These are phyloP conservation scores for Cichlasoma orientale DNA, from an alignment of 2,797 vertebrate species.

Conservation along the genomic window DNA sequence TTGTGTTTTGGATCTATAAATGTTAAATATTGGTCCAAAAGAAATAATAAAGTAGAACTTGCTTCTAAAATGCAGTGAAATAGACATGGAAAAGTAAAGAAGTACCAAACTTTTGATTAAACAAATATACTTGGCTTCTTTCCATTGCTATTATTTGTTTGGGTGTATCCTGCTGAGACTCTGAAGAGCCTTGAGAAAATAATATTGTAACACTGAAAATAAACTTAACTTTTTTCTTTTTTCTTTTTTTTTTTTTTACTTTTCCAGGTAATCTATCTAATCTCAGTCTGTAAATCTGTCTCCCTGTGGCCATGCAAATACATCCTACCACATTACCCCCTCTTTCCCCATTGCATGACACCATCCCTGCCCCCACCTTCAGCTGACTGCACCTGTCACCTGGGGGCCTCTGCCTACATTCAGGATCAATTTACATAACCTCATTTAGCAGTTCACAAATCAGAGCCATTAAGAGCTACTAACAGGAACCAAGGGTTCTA, in stretches of 20 bases:
- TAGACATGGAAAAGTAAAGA: neutral
- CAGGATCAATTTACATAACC: conserved; percentile 99
- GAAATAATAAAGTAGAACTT: neutral
- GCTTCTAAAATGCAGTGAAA: neutral
- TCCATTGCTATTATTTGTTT: neutral
- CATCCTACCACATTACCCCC: conserved; percentile 16
- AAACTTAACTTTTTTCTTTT: neutral
- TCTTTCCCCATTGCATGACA: conserved; percentile 22
- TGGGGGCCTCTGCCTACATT: conserved; percentile 98
- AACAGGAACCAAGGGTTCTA: conserved; percentile 99
- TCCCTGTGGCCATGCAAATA: conserved; percentile 21
- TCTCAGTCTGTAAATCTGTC: conserved; percentile 25
- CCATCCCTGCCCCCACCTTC: conserved; percentile 74
- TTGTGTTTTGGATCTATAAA: neutral
- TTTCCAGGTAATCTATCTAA: neutral
- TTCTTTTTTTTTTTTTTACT: neutral
- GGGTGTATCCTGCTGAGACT: neutral
- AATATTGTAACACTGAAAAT: neutral
- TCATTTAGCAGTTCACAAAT: conserved; percentile 99
- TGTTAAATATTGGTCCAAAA: neutral
- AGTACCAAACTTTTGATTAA: neutral
- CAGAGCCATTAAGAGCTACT: conserved; percentile 99
- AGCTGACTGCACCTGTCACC: conserved; percentile 99
- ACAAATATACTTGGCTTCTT: neutral
- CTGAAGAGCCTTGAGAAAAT: neutral